Evolutionary conservation across 2,888 invertebrate genomes (phyloP).

Genomic region (Pristionchus arcanus): DNA sequence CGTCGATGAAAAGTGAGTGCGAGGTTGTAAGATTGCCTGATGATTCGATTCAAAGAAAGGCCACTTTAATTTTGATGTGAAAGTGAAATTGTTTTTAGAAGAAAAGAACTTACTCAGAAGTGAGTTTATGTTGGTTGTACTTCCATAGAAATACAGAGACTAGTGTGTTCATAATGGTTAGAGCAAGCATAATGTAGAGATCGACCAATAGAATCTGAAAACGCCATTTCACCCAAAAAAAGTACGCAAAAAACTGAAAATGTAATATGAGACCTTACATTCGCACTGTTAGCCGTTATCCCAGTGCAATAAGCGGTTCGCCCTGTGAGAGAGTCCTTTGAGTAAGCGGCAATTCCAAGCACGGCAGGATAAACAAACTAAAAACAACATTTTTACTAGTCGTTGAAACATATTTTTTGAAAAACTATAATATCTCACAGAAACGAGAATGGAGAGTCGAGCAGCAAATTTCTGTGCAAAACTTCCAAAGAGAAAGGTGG

Average conservation of each 20-base stretch:
- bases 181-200: not conserved
- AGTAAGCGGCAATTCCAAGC: not conserved
- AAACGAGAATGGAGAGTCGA: not conserved
- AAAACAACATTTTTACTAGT: not conserved
- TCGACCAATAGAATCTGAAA: not conserved
- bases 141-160: not conserved
- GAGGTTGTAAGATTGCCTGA: not conserved
- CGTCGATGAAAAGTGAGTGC: not conserved
- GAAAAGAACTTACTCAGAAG: not conserved
- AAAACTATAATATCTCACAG: not conserved
- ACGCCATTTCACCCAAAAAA: not conserved
- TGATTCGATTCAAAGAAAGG: not conserved
- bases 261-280: not conserved
- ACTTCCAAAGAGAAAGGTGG: not conserved
- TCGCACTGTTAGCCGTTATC: not conserved
- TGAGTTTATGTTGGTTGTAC: not conserved
- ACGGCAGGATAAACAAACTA: not conserved
- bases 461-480: not conserved
- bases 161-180: not conserved
- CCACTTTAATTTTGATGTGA: not conserved
- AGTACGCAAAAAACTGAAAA: not conserved
- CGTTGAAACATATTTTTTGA: not conserved
- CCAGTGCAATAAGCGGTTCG: not conserved
- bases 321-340: not conserved
- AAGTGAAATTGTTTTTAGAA: not conserved